Percentiles rank a stretch among this genome's conserved stretches.
Conservation (phyloP, 2,113 vertebrate genomes). For the Rhinogobius similis region DNA sequence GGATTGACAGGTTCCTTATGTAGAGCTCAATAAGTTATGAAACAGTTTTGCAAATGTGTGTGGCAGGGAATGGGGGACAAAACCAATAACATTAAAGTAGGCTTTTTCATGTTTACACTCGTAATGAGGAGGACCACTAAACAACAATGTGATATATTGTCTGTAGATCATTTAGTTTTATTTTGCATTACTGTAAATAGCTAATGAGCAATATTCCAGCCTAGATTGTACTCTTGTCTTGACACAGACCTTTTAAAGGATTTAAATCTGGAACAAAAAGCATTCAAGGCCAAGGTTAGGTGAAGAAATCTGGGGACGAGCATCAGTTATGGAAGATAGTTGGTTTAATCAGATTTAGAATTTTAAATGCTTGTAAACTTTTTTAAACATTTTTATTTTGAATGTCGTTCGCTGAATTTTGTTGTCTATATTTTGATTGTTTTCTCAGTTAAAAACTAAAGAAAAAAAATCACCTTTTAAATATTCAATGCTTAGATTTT, state of each 20-base stretch:
- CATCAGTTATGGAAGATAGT: no score
- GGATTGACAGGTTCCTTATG: slow-evolving; percentile 54
- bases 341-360: no score
- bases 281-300: slow-evolving; percentile 25
- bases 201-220: slow-evolving; percentile 74
- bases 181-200: slow-evolving; percentile 78
- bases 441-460: no score
- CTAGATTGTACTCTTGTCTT: slow-evolving; percentile 69
- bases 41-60: slow-evolving; percentile 48
- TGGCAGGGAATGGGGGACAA: slow-evolving; percentile 8
- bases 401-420: no score
- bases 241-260: slow-evolving; percentile 47
- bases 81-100: slow-evolving; percentile 40
- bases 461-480: no score
- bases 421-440: no score
- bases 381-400: no score
- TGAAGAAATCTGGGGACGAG: slow-evolving; percentile 26
- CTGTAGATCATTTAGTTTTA: slow-evolving; percentile 64
- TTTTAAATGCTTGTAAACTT: no score
- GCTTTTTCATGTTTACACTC: slow-evolving; percentile 68
- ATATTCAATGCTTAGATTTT: no score
- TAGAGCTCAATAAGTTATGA: slow-evolving; percentile 61
- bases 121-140: slow-evolving; percentile 76
- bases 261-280: slow-evolving; percentile 36
- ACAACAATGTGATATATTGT: slow-evolving; percentile 64